These are phyloP conservation scores for Apostichopus leukothele DNA, from an alignment of 53 echinoderm and acorn worm genomes.

Conservation along the genomic window DNA sequence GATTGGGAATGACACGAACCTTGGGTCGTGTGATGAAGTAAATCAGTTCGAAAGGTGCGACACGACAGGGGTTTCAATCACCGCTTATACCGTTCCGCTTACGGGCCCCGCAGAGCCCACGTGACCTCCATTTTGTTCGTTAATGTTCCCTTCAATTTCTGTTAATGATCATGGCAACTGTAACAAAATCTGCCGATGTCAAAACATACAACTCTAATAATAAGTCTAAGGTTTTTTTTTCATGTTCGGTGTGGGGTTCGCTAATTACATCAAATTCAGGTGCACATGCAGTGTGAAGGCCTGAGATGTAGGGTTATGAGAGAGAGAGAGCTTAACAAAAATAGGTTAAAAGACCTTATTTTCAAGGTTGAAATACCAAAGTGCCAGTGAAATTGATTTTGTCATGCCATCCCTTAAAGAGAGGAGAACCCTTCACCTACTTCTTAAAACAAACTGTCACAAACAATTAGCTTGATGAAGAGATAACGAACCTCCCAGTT, in stretches of 20 bases:
- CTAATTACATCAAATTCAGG: constrained; percentile 41
- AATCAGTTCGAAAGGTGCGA: constrained; percentile 37
- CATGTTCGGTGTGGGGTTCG: constrained; percentile 7
- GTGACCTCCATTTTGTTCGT: constrained; percentile 40
- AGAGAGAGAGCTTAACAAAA: neutral
- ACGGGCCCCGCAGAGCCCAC: constrained; percentile 5
- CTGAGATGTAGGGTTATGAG: constrained; percentile 8
- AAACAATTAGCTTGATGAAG: constrained; percentile 32
- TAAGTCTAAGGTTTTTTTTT: constrained; percentile 14
- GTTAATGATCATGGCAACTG: constrained; percentile 39
- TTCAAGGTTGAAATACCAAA: constrained; percentile 7
- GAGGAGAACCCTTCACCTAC: constrained; percentile 5
- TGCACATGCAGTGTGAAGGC: constrained; percentile 33
- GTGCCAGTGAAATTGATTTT: constrained; percentile 26
- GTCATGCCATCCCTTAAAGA: neutral
- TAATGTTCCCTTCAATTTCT: neutral
- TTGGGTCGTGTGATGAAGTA: constrained; percentile 31
- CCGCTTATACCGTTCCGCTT: neutral
- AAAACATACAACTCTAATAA: constrained; percentile 15
- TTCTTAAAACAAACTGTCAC: constrained; percentile 18
- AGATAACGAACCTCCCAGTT: constrained; percentile 20
- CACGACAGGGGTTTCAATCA: constrained; percentile 37
- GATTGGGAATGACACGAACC: constrained; percentile 31
- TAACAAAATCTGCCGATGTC: constrained; percentile 33
- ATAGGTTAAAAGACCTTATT: constrained; percentile 18